Evolutionary conservation across 1,140 invertebrate species (phyloP), one percentile per base, ranked within the genome.

Genomic region (Diabrotica undecimpunctata): DNA sequence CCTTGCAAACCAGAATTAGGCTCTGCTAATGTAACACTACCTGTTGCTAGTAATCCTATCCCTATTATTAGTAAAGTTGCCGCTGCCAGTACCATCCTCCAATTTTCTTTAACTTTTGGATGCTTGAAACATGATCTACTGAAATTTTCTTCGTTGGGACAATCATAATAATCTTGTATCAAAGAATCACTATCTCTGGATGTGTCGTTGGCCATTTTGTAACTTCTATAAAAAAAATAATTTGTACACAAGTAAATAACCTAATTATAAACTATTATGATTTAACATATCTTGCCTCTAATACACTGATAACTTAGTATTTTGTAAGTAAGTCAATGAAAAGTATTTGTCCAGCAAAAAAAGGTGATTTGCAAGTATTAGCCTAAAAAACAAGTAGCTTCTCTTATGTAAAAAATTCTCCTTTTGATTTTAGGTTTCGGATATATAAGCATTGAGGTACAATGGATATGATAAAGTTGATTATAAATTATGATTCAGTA

Each of bases 31-130:
- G 90, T 88, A 56, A 89, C 85, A 5, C 88, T 83, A n/a, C 90
- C 90, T 77, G 89, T 89, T 12, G 85, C 82, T 57, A 91, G 81
- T 8, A 92, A 81, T 36, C 89, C 90, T n/a, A 88, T 83, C 72
- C 91, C 91, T 12, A 93, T 86, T 14, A 93, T 75, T 0, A 93
- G 81, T 38, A 93, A 80, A 57, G 88, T 85, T 66, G 91, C 87
- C 7, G 91, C 90, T 37, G 89, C 90, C 66, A 90, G 81, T 5
- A 94, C 90, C 69, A 92, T 90, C 75, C 90, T 88, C 91, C 91
- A 93, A 76, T 94, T 93, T 75, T 94, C 90, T 69, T 85, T 79
- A 35, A 93, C 88, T 81, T 92, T 92, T 2, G 91, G 91, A 79
- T 93, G 91, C 53, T 86, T 85, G 83, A 90, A 91, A 83, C 91